Conservation (phyloP, 2,797 vertebrate genomes). For the Apogon talboti region DNA sequence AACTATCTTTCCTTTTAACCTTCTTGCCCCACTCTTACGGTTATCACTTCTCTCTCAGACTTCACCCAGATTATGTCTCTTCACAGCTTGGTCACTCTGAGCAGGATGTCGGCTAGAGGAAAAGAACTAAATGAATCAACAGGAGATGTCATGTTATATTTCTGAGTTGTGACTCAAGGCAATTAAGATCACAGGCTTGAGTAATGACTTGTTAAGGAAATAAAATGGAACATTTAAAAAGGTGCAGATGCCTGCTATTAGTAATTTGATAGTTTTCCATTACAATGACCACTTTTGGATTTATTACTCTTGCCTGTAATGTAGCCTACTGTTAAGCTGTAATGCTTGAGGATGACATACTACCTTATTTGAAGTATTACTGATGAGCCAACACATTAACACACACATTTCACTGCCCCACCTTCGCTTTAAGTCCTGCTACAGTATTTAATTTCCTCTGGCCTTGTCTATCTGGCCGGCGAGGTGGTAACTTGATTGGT, state of each 20-base stretch:
- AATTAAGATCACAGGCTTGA: slow-evolving; percentile 55
- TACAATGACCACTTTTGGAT: slow-evolving; percentile 30
- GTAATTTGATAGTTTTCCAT: slow-evolving; percentile 47
- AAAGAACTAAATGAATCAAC: slow-evolving; percentile 41
- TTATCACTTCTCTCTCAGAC: slow-evolving; percentile 81
- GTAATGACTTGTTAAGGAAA: slow-evolving; percentile 57
- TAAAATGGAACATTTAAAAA: slow-evolving; percentile 53
- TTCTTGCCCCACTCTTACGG: slow-evolving; percentile 74
- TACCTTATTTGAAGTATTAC: slow-evolving; percentile 38
- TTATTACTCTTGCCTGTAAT: slow-evolving; percentile 30
- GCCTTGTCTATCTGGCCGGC: slow-evolving; percentile 73
- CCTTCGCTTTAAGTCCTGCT: slow-evolving; percentile 54
- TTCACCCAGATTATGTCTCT: slow-evolving; percentile 77
- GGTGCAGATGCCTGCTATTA: slow-evolving; percentile 35
- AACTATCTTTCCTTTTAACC: slow-evolving; percentile 86
- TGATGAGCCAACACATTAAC: slow-evolving; percentile 49
- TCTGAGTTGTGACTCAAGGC: slow-evolving; percentile 61
- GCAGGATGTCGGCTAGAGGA: slow-evolving; percentile 48
- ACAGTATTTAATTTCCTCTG: slow-evolving; percentile 77
- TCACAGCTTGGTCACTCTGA: slow-evolving; percentile 66
- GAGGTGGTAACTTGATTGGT: slow-evolving; percentile 79
- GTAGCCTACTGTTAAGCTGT: slow-evolving; percentile 34
- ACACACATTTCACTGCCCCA: slow-evolving; percentile 20
- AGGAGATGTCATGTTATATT: slow-evolving; percentile 68
- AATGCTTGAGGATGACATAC: slow-evolving; percentile 38